Evolutionary conservation across 1,140 invertebrate genomes (phyloP).

Genomic region (Seison nebaliae): DNA sequence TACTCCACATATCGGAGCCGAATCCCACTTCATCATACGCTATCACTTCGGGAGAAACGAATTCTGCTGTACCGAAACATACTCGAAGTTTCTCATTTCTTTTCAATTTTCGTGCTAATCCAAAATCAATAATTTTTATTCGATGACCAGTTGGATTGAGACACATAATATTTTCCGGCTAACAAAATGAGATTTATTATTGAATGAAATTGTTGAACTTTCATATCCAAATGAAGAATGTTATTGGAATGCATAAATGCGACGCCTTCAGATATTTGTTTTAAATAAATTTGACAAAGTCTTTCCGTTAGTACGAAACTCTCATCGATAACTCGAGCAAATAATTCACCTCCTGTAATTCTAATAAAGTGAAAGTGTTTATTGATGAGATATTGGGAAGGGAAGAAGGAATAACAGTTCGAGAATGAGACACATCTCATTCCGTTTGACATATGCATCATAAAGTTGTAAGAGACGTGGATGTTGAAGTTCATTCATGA

Average conservation of each 20-base stretch:
- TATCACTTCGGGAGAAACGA: conserved; percentile 70
- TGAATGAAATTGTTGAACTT: conserved; percentile 35
- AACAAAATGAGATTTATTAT: neutral
- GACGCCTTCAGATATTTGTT: conserved; percentile 84
- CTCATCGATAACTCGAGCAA: conserved; percentile 86
- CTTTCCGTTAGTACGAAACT: conserved; percentile 83
- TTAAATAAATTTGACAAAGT: conserved; percentile 71
- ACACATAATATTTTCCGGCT: conserved; percentile 84
- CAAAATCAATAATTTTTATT: conserved; percentile 67
- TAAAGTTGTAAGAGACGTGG: conserved; percentile 74
- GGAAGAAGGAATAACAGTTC: conserved; percentile 53
- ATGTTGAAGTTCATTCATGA: conserved; percentile 73
- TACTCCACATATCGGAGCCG: conserved; percentile 50
- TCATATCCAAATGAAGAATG: conserved; percentile 79
- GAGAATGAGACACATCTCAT: conserved; percentile 68
- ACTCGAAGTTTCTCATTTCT: conserved; percentile 44
- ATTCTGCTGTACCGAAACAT: conserved; percentile 47
- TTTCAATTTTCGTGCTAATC: conserved; percentile 48
- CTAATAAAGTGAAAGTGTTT: conserved; percentile 30
- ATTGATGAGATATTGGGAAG: neutral
- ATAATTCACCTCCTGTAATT: conserved; percentile 80
- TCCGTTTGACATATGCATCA: conserved; percentile 62
- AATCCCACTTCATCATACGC: conserved; percentile 59
- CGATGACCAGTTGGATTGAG: conserved; percentile 70
- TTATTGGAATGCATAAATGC: conserved; percentile 76